Conservation (phyloP, 2,888 invertebrate species). For the Drosophila pseudotalamancana region DNA sequence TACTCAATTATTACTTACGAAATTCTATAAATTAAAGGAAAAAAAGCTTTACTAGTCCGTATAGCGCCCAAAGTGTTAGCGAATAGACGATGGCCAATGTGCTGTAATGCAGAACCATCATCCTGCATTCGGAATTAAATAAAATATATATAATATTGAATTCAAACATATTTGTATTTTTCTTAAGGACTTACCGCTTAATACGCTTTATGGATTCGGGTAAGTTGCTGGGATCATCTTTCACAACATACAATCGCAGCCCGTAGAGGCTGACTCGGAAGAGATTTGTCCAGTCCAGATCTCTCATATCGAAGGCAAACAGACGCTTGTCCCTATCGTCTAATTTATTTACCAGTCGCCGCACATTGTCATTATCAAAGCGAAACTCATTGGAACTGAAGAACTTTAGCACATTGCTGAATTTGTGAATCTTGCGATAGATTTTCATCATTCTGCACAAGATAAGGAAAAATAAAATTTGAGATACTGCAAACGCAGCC, state of each 20-base stretch:
- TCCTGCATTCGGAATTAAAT: constrained; percentile 38
- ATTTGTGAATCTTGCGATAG: constrained; percentile 93
- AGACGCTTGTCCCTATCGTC: constrained; percentile 85
- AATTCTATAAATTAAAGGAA: constrained; percentile 52
- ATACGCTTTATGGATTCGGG: constrained; percentile 88
- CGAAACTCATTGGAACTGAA: constrained; percentile 91
- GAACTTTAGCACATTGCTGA: constrained; percentile 90
- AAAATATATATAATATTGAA: not conserved
- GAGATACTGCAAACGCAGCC: not conserved
- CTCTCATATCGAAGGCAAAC: constrained; percentile 91
- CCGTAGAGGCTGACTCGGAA: constrained; percentile 88
- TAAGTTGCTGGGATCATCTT: constrained; percentile 90
- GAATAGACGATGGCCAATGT: constrained; percentile 73
- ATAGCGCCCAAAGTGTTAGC: constrained; percentile 68
- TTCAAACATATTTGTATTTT: not conserved
- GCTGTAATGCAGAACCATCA: constrained; percentile 77
- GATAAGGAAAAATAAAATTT: not conserved
- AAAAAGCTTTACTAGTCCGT: constrained; percentile 66
- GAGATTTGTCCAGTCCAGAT: constrained; percentile 88
- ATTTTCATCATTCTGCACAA: constrained; percentile 89
- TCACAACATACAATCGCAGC: constrained; percentile 90
- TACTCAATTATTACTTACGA: not conserved
- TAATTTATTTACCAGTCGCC: constrained; percentile 84
- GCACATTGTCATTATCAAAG: constrained; percentile 88
- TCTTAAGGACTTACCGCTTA: constrained; percentile 85